A percentile compares a stretch with the other conserved stretches of the same genome.
These are phyloP conservation scores for Aphyosemion australe DNA, from an alignment of 2,113 vertebrate genomes.

Conservation along the genomic window DNA sequence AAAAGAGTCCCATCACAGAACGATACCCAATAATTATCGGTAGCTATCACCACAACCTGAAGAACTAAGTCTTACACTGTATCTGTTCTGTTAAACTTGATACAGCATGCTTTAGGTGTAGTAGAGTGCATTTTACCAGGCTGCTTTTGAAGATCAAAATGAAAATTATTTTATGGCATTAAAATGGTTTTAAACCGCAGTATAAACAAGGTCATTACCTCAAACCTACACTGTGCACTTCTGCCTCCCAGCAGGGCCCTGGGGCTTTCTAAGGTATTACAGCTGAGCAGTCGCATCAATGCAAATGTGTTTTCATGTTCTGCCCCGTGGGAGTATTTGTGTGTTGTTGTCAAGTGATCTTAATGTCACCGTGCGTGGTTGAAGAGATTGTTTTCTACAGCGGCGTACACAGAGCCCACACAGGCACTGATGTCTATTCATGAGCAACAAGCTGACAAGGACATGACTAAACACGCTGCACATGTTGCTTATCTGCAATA, in stretches of 20 bases:
- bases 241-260: constrained; percentile 46
- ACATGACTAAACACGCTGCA: constrained; percentile 33
- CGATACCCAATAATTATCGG: no score
- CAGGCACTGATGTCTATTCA: constrained; percentile 41
- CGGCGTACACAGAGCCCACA: constrained; percentile 16
- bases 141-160: constrained; percentile 2
- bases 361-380: constrained; percentile 53
- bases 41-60: not conserved
- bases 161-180: constrained; percentile 26
- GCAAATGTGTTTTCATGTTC: constrained; percentile 63
- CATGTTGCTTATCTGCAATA: constrained; percentile 11
- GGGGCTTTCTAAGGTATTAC: constrained; percentile 56
- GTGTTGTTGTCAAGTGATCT: constrained; percentile 63
- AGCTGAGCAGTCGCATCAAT: constrained; percentile 51
- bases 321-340: constrained; percentile 59
- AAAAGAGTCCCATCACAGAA: no score
- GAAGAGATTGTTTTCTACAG: constrained; percentile 50
- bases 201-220: constrained; percentile 58
- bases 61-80: not conserved
- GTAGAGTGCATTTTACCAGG: constrained; percentile 9
- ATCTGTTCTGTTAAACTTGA: not conserved
- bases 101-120: not conserved
- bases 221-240: constrained; percentile 36
- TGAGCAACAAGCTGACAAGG: constrained; percentile 53
- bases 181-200: constrained; percentile 37